phyloP scores from a whole-genome alignment of 2,888 invertebrate species.

The Timandra comae region DNA sequence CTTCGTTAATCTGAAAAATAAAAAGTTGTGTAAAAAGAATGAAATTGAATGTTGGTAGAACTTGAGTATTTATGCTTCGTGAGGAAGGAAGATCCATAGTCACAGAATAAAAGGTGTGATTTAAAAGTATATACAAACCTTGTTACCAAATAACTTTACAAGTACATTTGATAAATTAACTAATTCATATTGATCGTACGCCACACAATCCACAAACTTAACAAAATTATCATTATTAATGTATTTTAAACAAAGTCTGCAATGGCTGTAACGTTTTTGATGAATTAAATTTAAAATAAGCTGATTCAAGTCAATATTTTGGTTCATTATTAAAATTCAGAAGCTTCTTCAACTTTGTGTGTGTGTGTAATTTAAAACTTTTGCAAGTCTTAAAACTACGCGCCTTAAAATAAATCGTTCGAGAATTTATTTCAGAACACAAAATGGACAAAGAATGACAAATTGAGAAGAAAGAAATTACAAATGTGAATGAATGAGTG shows the following conservation, averaged over 20 bases:
- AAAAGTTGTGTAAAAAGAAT: too few relatives aligned
- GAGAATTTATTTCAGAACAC: constrained; percentile 34
- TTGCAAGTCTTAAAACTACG: constrained; percentile 27
- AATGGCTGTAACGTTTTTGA: constrained; percentile 50
- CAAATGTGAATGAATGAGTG: too few relatives aligned
- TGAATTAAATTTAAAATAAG: constrained; percentile 51
- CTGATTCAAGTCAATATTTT: constrained; percentile 35
- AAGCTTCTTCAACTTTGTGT: too few relatives aligned
- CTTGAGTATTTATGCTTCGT: constrained; percentile 16
- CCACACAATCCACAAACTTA: constrained; percentile 48
- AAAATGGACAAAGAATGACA: too few relatives aligned
- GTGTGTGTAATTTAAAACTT: constrained; percentile 4
- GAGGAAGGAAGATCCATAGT: too few relatives aligned
- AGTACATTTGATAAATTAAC: constrained; percentile 30
- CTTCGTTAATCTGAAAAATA: constrained; percentile 50
- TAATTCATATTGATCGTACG: constrained; percentile 18
- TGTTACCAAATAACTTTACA: constrained; percentile 34
- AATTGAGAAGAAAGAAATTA: too few relatives aligned
- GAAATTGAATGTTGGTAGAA: too few relatives aligned
- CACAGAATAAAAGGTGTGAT: too few relatives aligned
- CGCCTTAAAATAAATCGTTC: constrained; percentile 59
- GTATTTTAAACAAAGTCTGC: constrained; percentile 59
- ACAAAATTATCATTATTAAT: constrained; percentile 41
- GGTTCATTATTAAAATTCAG: too few relatives aligned
- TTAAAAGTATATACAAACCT: too few relatives aligned